These are phyloP conservation scores for Tichodroma muraria DNA, from an alignment of 2,113 vertebrate species.

Conservation along the genomic window DNA sequence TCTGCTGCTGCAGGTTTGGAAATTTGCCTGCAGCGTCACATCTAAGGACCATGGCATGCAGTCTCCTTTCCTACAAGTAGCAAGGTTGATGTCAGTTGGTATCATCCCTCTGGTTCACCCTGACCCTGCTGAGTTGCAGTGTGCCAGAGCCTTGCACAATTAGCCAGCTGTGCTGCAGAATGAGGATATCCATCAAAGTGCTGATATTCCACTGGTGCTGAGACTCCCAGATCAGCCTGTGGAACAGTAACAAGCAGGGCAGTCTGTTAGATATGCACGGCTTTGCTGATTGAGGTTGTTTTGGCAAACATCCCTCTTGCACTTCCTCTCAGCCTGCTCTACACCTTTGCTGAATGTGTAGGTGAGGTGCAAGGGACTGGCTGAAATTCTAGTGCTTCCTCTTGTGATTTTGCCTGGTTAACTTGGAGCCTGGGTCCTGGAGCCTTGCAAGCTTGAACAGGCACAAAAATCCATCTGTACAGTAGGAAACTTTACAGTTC, in stretches of 20 bases:
- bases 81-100: neutral
- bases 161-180: neutral
- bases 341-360: rapidly evolving
- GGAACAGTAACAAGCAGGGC: neutral
- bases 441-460: neutral
- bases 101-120: neutral
- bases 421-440: neutral
- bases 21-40: neutral
- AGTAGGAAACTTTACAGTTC: neutral
- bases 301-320: neutral
- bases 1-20: neutral
- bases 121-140: neutral
- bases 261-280: neutral
- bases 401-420: neutral
- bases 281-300: neutral
- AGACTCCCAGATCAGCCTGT: neutral
- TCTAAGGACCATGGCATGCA: neutral
- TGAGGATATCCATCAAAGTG: neutral
- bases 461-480: neutral
- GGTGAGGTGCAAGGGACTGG: neutral
- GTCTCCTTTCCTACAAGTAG: neutral
- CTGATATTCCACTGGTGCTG: rapidly evolving
- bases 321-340: neutral
- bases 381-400: neutral
- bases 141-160: neutral